phyloP scores from a whole-genome alignment of 1,140 invertebrate genomes.

The Calliphora vicina region DNA sequence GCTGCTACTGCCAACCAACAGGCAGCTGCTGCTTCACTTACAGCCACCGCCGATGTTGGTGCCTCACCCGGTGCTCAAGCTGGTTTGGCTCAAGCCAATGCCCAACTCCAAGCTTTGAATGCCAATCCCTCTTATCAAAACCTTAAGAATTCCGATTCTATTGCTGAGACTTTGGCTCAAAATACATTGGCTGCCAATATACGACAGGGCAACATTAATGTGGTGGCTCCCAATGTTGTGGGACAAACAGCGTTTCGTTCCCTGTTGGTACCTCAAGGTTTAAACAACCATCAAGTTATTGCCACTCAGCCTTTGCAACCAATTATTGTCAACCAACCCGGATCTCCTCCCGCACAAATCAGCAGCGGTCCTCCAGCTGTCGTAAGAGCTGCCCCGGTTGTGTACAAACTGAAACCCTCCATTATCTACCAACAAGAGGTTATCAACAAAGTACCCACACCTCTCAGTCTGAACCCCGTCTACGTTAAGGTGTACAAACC shows the following conservation, averaged over 20 bases:
- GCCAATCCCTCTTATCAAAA: conserved; percentile 56
- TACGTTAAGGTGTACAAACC: conserved; percentile 62
- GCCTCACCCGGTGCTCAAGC: conserved; percentile 51
- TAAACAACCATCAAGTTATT: conserved; percentile 59
- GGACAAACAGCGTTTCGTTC: conserved; percentile 58
- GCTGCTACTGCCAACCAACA: conserved; percentile 52
- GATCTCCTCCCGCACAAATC: conserved; percentile 54
- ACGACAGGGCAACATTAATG: conserved; percentile 59
- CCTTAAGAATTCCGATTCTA: conserved; percentile 58
- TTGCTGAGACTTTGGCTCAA: conserved; percentile 57
- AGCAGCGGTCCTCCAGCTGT: conserved; percentile 58
- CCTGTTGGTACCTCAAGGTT: conserved; percentile 55
- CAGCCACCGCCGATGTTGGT: conserved; percentile 54
- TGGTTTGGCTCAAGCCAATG: conserved; percentile 53
- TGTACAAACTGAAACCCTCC: conserved; percentile 60
- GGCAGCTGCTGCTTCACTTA: conserved; percentile 38
- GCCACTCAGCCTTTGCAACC: conserved; percentile 59
- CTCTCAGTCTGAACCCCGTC: conserved; percentile 58
- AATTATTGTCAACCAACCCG: conserved; percentile 59
- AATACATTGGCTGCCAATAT: conserved; percentile 56
- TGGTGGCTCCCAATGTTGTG: conserved; percentile 58
- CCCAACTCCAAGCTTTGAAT: conserved; percentile 56
- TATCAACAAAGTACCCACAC: conserved; percentile 60
- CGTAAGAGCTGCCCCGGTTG: conserved; percentile 58
- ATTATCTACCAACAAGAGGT: conserved; percentile 61